These are phyloP conservation scores for Lottia scabra DNA, from an alignment of 2,888 invertebrate genomes.

Conservation along the genomic window DNA sequence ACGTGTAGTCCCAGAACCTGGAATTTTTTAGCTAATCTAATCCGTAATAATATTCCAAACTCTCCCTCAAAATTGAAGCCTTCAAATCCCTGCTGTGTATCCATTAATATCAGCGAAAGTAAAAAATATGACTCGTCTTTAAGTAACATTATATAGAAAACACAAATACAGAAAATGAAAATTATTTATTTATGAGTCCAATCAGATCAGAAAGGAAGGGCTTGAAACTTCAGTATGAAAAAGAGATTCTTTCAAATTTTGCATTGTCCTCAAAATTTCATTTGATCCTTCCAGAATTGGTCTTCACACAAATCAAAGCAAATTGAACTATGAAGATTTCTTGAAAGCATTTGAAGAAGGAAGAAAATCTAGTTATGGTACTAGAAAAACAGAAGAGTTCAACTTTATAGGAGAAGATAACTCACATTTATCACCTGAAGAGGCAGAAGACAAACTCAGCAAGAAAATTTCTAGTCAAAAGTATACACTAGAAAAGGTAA, in stretches of 20 bases:
- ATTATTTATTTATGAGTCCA: too few species aligned
- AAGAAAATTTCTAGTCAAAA: conserved; percentile 47
- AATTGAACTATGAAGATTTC: conserved; percentile 61
- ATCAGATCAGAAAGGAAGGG: too few species aligned
- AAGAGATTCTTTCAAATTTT: neutral
- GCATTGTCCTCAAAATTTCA: neutral
- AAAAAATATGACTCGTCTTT: too few species aligned
- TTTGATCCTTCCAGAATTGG: conserved; percentile 47
- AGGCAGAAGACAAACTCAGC: conserved; percentile 54
- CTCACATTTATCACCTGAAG: conserved; percentile 43
- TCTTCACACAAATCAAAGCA: conserved; percentile 47
- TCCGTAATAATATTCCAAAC: too few species aligned
- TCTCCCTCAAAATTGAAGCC: too few species aligned
- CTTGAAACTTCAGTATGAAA: too few species aligned
- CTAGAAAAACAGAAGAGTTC: conserved; percentile 40
- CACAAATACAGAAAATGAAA: too few species aligned
- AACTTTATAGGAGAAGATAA: conserved; percentile 5
- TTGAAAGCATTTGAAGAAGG: conserved; percentile 66
- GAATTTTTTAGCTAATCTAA: too few species aligned
- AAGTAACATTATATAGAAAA: too few species aligned
- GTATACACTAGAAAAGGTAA: conserved; percentile 59
- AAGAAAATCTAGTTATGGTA: conserved; percentile 54
- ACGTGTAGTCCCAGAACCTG: too few species aligned
- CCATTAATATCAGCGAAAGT: too few species aligned
- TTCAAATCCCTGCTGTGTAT: too few species aligned